Conservation (phyloP, 2,113 vertebrate genomes). For the Triplophysa siluroides region DNA sequence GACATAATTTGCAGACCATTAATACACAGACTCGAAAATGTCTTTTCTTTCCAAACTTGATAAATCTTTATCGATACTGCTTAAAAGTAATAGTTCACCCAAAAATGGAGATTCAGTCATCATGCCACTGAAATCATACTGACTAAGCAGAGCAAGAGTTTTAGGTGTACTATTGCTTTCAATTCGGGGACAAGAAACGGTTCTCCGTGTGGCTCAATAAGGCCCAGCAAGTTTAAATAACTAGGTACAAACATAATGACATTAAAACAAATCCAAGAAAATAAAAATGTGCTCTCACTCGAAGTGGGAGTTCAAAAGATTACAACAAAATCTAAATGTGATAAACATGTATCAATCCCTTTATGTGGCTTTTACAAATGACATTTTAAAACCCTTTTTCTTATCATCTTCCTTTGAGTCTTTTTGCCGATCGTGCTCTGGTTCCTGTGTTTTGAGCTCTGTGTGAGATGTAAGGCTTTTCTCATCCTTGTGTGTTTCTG, state of each 20-base stretch:
- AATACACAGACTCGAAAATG: neutral
- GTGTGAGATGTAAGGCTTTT: conserved; percentile 16
- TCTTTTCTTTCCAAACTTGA: neutral
- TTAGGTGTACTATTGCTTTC: neutral
- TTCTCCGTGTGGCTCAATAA: neutral
- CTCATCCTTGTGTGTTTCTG: conserved; percentile 11
- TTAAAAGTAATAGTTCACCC: neutral
- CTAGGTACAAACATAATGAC: neutral
- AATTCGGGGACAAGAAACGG: neutral
- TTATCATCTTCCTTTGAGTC: conserved; percentile 74
- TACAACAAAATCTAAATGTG: conserved; percentile 1
- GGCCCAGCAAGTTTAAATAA: neutral
- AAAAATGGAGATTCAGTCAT: neutral
- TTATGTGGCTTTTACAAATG: conserved; percentile 71
- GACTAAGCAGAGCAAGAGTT: neutral
- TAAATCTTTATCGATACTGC: neutral
- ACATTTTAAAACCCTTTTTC: conserved; percentile 80
- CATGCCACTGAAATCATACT: neutral
- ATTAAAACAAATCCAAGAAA: neutral
- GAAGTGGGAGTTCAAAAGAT: neutral
- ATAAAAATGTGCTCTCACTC: neutral
- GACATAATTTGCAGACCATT: neutral
- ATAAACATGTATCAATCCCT: conserved; percentile 15
- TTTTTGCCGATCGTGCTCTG: conserved; percentile 45
- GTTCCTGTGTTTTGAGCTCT: conserved; percentile 68